Evolutionary conservation across 2,797 vertebrate species (phyloP).

Genomic region (Distichodus sexfasciatus): DNA sequence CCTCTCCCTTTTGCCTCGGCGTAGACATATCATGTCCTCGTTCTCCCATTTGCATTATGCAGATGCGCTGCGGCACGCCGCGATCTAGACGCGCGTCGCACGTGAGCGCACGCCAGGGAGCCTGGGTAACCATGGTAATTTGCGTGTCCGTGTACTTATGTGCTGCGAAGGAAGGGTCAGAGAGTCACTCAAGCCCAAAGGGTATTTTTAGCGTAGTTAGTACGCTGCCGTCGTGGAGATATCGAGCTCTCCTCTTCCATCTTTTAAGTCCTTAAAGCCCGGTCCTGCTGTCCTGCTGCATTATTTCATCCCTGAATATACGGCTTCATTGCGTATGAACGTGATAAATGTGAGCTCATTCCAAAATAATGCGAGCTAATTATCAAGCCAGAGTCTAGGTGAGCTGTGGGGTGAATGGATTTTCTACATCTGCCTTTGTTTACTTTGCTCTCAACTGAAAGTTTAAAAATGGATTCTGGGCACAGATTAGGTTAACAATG

Average conservation of each 20-base stretch:
- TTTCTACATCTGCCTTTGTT: not conserved
- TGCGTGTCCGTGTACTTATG: constrained; percentile 29
- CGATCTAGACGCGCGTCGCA: constrained; percentile 9
- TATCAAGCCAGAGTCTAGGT: not conserved
- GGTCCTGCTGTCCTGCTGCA: not conserved
- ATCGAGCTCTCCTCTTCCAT: not conserved
- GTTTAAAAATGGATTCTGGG: too few species aligned
- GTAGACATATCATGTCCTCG: not conserved
- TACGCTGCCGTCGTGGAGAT: constrained; percentile 6
- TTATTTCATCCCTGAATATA: too few species aligned
- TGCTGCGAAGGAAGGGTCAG: constrained; percentile 40
- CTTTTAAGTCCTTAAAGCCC: constrained; percentile 11
- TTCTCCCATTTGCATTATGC: constrained; percentile 15
- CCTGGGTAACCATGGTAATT: constrained; percentile 35
- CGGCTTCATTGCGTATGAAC: not conserved
- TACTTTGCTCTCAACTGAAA: too few species aligned
- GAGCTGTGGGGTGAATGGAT: not conserved
- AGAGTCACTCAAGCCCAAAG: constrained; percentile 27
- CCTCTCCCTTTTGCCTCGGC: not conserved
- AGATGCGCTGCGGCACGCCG: constrained; percentile 1
- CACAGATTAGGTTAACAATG: too few species aligned
- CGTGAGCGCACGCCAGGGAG: constrained; percentile 4
- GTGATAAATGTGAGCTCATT: constrained; percentile 1
- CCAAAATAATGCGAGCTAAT: not conserved
- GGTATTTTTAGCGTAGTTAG: constrained; percentile 27